Conservation (phyloP, 2,113 vertebrate species). For the Pseudorectes ferrugineus region DNA sequence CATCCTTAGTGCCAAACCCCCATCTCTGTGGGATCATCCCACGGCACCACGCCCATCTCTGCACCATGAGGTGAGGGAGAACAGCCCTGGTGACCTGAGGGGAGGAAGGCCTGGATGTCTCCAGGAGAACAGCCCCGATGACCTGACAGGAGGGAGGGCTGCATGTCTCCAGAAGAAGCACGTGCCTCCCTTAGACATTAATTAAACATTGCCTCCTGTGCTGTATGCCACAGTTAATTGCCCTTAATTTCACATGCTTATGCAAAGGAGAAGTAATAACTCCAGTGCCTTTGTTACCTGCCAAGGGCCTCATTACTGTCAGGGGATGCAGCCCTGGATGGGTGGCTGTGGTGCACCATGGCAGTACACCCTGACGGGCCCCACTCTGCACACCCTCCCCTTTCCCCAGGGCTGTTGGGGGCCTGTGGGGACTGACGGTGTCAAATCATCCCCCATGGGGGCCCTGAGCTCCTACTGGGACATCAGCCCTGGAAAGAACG, state of each 20-base stretch:
- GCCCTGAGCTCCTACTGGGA: not conserved
- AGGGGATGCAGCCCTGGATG: accelerated
- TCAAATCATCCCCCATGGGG: not conserved
- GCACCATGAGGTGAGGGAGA: accelerated
- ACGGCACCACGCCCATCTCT: not conserved
- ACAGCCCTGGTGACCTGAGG: not conserved
- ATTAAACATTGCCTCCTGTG: not conserved
- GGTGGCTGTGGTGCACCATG: not conserved
- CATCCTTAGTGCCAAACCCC: too few relatives aligned
- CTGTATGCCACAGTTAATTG: not conserved
- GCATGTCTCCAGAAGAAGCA: not conserved
- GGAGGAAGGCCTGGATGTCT: not conserved
- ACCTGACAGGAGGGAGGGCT: not conserved
- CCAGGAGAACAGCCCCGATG: not conserved
- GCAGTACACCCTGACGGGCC: accelerated
- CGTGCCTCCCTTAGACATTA: not conserved
- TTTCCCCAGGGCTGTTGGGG: not conserved
- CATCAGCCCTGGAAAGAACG: not conserved
- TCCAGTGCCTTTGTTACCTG: not conserved
- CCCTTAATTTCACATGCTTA: not conserved
- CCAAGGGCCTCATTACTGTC: not conserved
- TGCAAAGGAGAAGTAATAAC: not conserved
- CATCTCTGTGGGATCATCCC: not conserved
- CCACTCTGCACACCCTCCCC: not conserved
- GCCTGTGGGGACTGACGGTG: accelerated